Base-by-base conservation (phyloP, 30 jellyfish, hydroid and myxozoan genomes). In the Chrysaora quinquecirrha region DNA sequence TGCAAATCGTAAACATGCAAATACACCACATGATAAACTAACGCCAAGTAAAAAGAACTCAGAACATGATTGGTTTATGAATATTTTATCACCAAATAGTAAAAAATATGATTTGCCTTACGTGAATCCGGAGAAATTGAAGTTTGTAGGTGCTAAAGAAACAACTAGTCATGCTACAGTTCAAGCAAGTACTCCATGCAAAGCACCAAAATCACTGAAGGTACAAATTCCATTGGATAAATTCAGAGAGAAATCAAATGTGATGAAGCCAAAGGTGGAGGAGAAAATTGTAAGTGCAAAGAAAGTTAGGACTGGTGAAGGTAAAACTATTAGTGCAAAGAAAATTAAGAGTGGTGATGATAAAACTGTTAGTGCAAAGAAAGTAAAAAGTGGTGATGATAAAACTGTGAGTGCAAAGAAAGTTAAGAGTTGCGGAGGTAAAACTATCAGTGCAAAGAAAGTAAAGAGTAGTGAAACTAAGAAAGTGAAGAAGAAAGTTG, bases 21-120 rank as follows among this genome's bases (percentile, higher is more conserved):
- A 6, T 6, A 3, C 54, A 3, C 14, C 54, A 38, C 54, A 38
- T 6, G 14, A 38, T 38, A 66, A 49, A 43, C 60, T 64, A 30
- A 34, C 47, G 35, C 90, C 48, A 54, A 30, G 78, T 43, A 80
- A 80, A 34, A 80, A 68, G 83, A 80, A 66, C 67, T 48, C 50
- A n/a, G 90, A 80, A 21, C 67, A 67, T 49, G 84, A 66, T 4
- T 80, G 90, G 90, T 66, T 80, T 56, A 24, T 10, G 47, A 80
- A 47, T 2, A 65, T 66, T 31, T 24, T 68, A 20, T 70, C 89
- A 0, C 82, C 90, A 25, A 65, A 62, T 3, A 68, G 38, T 77
- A 80, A 80, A 24, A 47, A 30, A 1, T 66, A 25, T 33, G 90
- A 65, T 34, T 34, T 80, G 54, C 90, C 90, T 30, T 69, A 68